Conservation (phyloP, 2,797 vertebrate species). For the Myotis myotis region DNA sequence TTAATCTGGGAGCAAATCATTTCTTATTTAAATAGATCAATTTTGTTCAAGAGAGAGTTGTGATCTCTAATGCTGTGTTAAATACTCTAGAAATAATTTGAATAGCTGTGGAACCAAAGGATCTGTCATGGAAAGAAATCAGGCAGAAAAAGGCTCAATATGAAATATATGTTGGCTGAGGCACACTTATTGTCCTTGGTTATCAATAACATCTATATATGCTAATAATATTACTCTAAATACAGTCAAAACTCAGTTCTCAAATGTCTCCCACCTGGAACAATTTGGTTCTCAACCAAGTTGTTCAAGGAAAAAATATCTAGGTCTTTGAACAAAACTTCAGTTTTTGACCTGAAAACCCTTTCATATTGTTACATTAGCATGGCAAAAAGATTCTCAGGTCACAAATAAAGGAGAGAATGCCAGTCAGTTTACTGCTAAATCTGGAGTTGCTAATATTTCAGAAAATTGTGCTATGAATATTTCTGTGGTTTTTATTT, state of each 20-base stretch:
- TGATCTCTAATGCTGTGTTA: conserved; percentile 46
- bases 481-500: no score
- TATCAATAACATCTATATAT: background rate
- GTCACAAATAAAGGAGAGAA: no score
- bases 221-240: conserved; percentile 22
- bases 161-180: background rate
- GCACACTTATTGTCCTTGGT: background rate
- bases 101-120: conserved; percentile 4
- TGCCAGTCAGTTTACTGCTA: no score
- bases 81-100: conserved; percentile 59
- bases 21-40: conserved; percentile 55
- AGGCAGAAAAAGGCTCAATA: background rate
- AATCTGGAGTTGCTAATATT: no score
- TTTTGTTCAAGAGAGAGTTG: conserved; percentile 23
- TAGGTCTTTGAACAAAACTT: no score
- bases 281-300: no score
- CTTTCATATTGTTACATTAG: no score
- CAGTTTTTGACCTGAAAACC: no score
- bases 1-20: conserved; percentile 64
- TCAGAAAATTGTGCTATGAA: no score
- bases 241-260: background rate
- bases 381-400: no score
- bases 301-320: no score
- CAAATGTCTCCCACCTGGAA: no score
- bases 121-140: background rate